These are phyloP conservation scores for Leptura quadrifasciata DNA, from an alignment of 2,888 invertebrate species.

Conservation along the genomic window DNA sequence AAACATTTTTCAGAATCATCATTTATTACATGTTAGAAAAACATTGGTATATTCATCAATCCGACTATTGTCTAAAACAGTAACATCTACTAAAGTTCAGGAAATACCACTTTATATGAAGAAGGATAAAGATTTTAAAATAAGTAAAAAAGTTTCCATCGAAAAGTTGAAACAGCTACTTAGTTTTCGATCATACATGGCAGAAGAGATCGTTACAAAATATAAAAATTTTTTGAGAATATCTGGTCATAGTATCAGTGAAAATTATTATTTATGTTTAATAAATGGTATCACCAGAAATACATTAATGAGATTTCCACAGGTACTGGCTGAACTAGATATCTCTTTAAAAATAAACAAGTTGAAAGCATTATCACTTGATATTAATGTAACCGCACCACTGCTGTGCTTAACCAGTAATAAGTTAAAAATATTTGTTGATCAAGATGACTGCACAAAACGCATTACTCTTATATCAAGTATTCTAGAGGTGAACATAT, in stretches of 20 bases:
- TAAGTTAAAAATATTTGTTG: slow-evolving; percentile 53
- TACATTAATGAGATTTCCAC: slow-evolving; percentile 63
- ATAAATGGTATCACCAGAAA: slow-evolving; percentile 58
- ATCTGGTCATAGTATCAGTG: slow-evolving; percentile 51
- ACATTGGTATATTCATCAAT: not conserved
- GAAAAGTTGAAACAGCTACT: slow-evolving; percentile 55
- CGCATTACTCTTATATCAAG: slow-evolving; percentile 59
- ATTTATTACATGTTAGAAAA: not conserved
- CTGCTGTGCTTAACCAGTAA: slow-evolving; percentile 58
- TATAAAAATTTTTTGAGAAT: slow-evolving; percentile 55
- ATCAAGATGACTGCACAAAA: slow-evolving; percentile 48
- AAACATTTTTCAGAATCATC: not conserved
- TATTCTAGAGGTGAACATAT: slow-evolving; percentile 59
- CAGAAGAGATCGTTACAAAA: slow-evolving; percentile 58
- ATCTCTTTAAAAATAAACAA: slow-evolving; percentile 60
- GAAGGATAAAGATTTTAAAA: slow-evolving; percentile 3
- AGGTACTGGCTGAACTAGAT: slow-evolving; percentile 61
- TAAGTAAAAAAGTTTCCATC: slow-evolving; percentile 46
- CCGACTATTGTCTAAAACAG: not conserved
- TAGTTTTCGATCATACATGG: slow-evolving; percentile 46
- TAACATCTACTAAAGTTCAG: not conserved
- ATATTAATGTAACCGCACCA: slow-evolving; percentile 63
- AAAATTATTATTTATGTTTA: slow-evolving; percentile 62
- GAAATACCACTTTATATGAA: slow-evolving; percentile 11
- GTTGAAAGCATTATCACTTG: slow-evolving; percentile 60